Conservation (phyloP, 2,888 invertebrate genomes). For the Anaspis maculata region DNA sequence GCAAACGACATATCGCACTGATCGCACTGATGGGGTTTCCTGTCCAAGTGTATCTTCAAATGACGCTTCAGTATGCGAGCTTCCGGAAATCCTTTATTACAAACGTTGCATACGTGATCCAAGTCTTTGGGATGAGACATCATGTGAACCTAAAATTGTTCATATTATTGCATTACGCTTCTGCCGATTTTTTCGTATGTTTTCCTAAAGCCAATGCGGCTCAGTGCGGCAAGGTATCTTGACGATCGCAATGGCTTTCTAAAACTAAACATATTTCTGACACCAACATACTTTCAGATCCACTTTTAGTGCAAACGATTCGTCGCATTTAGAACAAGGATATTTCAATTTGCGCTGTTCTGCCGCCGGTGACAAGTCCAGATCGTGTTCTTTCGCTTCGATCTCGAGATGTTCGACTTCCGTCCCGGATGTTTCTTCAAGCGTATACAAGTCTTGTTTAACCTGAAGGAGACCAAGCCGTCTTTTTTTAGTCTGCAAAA, state of each 20-base stretch:
- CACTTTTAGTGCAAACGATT: conserved; percentile 37
- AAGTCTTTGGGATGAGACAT: conserved; percentile 41
- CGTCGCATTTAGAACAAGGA: conserved; percentile 38
- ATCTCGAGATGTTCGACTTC: conserved; percentile 11
- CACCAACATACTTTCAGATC: too few relatives aligned
- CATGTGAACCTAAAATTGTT: conserved; percentile 41
- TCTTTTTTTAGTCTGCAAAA: too few relatives aligned
- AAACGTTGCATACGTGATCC: conserved; percentile 36
- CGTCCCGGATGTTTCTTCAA: too few relatives aligned
- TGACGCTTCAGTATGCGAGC: conserved; percentile 42
- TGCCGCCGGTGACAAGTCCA: neutral
- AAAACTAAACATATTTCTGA: too few relatives aligned
- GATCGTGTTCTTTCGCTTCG: conserved; percentile 4
- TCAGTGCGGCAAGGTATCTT: too few relatives aligned
- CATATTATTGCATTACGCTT: too few relatives aligned
- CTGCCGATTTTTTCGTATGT: too few relatives aligned
- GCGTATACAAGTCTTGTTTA: conserved; percentile 13
- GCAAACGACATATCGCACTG: conserved; percentile 46
- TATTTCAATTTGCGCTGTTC: conserved; percentile 29
- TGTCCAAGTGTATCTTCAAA: conserved; percentile 42
- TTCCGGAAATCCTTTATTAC: conserved; percentile 41
- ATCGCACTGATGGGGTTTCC: conserved; percentile 44
- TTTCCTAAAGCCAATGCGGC: too few relatives aligned
- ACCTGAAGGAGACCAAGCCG: too few relatives aligned
- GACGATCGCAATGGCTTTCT: too few relatives aligned